Conservation (phyloP, 1,140 invertebrate genomes). For the Samia ricini region DNA sequence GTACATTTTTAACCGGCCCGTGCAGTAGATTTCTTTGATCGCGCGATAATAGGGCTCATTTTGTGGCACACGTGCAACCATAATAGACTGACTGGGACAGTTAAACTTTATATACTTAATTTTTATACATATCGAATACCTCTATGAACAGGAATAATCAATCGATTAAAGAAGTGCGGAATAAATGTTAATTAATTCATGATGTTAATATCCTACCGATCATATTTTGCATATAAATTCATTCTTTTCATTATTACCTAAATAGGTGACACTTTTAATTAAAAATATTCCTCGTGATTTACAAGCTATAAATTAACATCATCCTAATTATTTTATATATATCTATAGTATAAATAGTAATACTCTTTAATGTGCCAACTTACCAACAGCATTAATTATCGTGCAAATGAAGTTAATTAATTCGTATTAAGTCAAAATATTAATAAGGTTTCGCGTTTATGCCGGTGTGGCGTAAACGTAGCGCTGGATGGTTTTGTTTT, state of each 20-base stretch:
- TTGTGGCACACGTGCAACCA: slow-evolving; percentile 61
- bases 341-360: too few species aligned
- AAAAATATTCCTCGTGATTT: too few species aligned
- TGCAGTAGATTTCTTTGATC: slow-evolving; percentile 50
- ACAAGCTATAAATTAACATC: too few species aligned
- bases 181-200: too few species aligned
- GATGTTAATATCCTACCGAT: too few species aligned
- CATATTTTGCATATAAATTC: too few species aligned
- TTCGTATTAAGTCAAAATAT: slow-evolving; percentile 48
- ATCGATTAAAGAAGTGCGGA: too few species aligned
- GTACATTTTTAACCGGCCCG: slow-evolving; percentile 71
- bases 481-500: slow-evolving; percentile 71
- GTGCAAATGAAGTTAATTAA: slow-evolving; percentile 47
- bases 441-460: slow-evolving; percentile 52
- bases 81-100: slow-evolving; percentile 31
- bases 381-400: slow-evolving; percentile 2
- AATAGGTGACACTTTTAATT: too few species aligned
- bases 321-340: too few species aligned
- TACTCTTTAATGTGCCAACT: too few species aligned
- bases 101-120: slow-evolving; percentile 13
- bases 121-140: slow-evolving; percentile 20
- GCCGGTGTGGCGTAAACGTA: slow-evolving; percentile 57
- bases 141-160: background rate
- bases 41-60: slow-evolving; percentile 56
- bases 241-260: too few species aligned